phyloP scores from a whole-genome alignment of 53 echinoderm and acorn worm species.

The Echinarachnius parma region DNA sequence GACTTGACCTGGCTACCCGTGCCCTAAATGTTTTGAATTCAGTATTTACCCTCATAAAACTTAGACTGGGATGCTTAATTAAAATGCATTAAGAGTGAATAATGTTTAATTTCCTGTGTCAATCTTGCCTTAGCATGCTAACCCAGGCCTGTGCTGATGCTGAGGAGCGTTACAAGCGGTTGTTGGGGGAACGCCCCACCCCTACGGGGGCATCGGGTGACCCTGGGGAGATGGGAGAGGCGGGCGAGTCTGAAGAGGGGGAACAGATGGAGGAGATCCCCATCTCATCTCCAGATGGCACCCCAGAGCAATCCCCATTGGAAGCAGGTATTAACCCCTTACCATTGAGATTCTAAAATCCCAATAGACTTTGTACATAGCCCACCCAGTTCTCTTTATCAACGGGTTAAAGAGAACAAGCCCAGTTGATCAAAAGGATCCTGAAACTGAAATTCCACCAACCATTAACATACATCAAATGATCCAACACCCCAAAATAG shows the following conservation, averaged over 20 bases:
- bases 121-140: slow-evolving; percentile 13
- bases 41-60: not conserved
- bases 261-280: slow-evolving; percentile 50
- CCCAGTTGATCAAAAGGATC: too few species aligned
- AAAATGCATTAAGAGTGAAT: not conserved
- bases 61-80: not conserved
- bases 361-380: too few species aligned
- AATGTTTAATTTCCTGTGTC: not conserved
- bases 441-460: too few species aligned
- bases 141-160: slow-evolving; percentile 57
- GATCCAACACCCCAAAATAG: too few species aligned
- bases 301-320: slow-evolving; percentile 48
- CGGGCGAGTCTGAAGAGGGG: slow-evolving; percentile 2
- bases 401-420: slow-evolving; percentile 60
- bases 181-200: slow-evolving; percentile 76
- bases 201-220: slow-evolving; percentile 75
- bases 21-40: too few species aligned
- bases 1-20: too few species aligned
- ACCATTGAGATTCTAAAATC: too few species aligned
- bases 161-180: slow-evolving; percentile 50
- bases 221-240: slow-evolving; percentile 28
- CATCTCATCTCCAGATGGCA: slow-evolving; percentile 24
- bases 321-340: slow-evolving; percentile 64
- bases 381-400: too few species aligned
- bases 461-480: too few species aligned